Evolutionary conservation across 2,113 vertebrate species (phyloP), one percentile per base, ranked within the genome.

Genomic region (Chionomys nivalis): DNA sequence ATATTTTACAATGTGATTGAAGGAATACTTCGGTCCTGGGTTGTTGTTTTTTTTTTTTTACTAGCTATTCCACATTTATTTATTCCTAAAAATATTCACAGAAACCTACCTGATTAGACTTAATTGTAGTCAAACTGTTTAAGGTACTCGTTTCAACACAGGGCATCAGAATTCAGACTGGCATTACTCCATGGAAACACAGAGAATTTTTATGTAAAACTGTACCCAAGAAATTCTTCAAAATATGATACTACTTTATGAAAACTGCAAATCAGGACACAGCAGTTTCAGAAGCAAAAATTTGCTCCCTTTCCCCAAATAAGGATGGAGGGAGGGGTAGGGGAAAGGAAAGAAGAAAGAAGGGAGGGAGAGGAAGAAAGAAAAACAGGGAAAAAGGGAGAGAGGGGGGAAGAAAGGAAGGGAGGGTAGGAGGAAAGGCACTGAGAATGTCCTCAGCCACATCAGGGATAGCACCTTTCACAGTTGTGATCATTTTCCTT

Each of bases 191-290:
- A 42, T 28, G 55, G 73, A 91, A 83, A 94, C 89, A 96, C 0
- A 89, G 58, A 96, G 7, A 91, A 87, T 93, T 96, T 97, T 85
- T 66, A 95, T 97, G 44, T 66, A 95, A 96, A 93, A 77, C 26
- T 94, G 49, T 77, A 72, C 90, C 77, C 33, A 82, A 7, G 91
- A 14, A 81, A 86, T 93, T 95, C 91, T 93, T 95, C 97, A 94
- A 97, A 96, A 86, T 93, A 58, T 31, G 93, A 82, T 88, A 95
- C 94, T 92, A 58, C 97, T n/a, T 97, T 93, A 73, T 28, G 89
- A 78, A 94, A 68, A 90, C 58, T 17, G 94, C 33, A 97, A 89
- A 96, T 89, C 90, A 89, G 42, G 96, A 96, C 94, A 73, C 33
- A 89, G 2, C n/a, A 96, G 81, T 12, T 97, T 77, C 76, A 94